Evolutionary conservation across 2,113 vertebrate species (phyloP).

Genomic region (Corythaixoides concolor): DNA sequence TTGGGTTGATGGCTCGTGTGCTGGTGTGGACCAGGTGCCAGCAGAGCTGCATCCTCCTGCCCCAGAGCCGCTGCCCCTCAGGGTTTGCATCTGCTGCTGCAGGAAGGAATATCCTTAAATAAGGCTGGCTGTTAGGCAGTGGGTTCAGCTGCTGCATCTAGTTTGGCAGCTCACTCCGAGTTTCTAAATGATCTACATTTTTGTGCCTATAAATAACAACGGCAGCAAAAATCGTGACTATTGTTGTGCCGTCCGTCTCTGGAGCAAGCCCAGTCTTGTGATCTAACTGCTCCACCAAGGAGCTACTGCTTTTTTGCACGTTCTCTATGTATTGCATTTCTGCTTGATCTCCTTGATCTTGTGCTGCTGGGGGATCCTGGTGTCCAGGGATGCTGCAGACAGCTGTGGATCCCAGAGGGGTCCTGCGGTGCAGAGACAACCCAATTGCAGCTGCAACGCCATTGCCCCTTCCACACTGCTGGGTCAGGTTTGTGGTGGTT

Average conservation of each 20-base stretch:
- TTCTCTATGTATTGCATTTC: not conserved
- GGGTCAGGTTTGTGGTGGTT: not conserved
- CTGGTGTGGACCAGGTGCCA: not conserved
- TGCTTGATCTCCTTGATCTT: not conserved
- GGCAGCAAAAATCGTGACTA: not conserved
- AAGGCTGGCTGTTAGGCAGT: not conserved
- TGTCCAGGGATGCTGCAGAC: not conserved
- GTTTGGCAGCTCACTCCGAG: slow-evolving; percentile 17
- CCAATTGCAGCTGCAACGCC: not conserved
- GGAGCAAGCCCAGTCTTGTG: not conserved
- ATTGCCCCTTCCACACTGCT: not conserved
- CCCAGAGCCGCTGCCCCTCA: not conserved
- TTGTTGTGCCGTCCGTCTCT: not conserved
- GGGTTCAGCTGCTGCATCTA: not conserved
- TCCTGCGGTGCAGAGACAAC: not conserved
- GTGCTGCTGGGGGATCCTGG: not conserved
- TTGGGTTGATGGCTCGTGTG: not conserved
- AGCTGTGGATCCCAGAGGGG: not conserved
- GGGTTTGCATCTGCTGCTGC: slow-evolving; percentile 3
- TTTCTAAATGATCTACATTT: slow-evolving; percentile 19
- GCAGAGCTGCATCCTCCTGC: not conserved
- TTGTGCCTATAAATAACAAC: slow-evolving; percentile 33
- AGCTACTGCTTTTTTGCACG: not conserved
- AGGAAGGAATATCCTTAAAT: not conserved
- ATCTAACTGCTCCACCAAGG: not conserved